Evolutionary conservation across 2,888 invertebrate species (phyloP).

Genomic region (Beris chalybata): DNA sequence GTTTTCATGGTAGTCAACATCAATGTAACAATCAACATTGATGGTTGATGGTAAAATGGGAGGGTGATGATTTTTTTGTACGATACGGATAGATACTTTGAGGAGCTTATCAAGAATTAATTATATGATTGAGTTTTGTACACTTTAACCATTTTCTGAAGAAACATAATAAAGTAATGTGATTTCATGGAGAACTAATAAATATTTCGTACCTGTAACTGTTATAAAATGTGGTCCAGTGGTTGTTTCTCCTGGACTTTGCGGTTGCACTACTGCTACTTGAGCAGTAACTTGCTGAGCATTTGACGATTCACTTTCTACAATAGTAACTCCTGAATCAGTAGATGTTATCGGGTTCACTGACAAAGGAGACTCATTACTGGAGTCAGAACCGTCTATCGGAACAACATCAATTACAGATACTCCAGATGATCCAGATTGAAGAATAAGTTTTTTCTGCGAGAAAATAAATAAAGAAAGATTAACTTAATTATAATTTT

Average conservation of each 20-base stretch:
- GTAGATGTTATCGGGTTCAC: constrained; percentile 41
- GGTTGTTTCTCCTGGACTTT: constrained; percentile 45
- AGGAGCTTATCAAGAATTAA: too few species aligned
- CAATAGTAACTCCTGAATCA: constrained; percentile 42
- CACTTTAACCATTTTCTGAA: too few species aligned
- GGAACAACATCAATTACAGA: constrained; percentile 53
- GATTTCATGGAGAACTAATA: too few species aligned
- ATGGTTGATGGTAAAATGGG: background rate
- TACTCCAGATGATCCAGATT: constrained; percentile 45
- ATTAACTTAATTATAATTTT: too few species aligned
- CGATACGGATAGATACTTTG: too few species aligned
- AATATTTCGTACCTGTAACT: constrained; percentile 49
- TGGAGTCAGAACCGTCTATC: constrained; percentile 54
- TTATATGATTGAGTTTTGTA: too few species aligned
- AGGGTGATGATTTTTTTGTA: background rate
- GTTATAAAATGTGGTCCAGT: constrained; percentile 52
- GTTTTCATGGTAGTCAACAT: constrained; percentile 11
- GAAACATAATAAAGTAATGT: too few species aligned
- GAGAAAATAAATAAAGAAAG: constrained; percentile 27
- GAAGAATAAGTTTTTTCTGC: constrained; percentile 50
- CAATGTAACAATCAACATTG: constrained; percentile 14
- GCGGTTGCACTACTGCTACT: constrained; percentile 51
- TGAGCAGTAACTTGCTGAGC: constrained; percentile 51
- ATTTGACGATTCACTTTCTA: constrained; percentile 41
- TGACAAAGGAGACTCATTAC: constrained; percentile 44